phyloP scores from a whole-genome alignment of 1,140 invertebrate species.

The Gryllus bimaculatus region DNA sequence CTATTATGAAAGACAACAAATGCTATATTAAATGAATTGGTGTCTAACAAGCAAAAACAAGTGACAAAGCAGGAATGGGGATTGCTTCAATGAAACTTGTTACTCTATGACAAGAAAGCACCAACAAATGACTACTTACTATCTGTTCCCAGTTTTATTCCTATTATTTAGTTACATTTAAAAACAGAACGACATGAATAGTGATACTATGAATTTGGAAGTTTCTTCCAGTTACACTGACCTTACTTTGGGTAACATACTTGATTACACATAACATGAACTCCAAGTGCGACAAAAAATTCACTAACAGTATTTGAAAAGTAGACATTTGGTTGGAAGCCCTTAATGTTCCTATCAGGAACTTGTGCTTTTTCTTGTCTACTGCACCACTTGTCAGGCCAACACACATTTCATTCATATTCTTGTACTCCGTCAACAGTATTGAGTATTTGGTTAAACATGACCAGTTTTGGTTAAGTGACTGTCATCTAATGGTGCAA shows the following conservation, averaged over 20 bases:
- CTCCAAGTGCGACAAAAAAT: not conserved
- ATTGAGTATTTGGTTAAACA: constrained; percentile 2
- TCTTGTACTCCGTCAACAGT: not conserved
- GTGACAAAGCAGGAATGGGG: no score
- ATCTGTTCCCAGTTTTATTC: not conserved
- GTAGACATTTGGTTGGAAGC: not conserved
- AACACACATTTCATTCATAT: not conserved
- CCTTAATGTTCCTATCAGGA: not conserved
- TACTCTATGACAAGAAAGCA: no score
- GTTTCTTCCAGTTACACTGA: not conserved
- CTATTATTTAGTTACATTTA: not conserved
- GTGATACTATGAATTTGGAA: not conserved
- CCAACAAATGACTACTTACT: not conserved
- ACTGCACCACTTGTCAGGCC: not conserved
- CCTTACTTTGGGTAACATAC: not conserved
- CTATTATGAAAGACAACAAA: no score
- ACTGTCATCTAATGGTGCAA: not conserved
- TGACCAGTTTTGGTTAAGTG: constrained; percentile 4
- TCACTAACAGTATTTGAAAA: not conserved
- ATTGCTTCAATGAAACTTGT: no score
- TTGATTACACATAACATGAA: not conserved
- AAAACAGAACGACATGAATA: not conserved
- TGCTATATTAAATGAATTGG: no score
- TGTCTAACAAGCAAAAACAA: no score
- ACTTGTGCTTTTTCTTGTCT: not conserved